Base-by-base conservation (phyloP, 2,888 invertebrate species). In the Hydropsyche betteni region DNA sequence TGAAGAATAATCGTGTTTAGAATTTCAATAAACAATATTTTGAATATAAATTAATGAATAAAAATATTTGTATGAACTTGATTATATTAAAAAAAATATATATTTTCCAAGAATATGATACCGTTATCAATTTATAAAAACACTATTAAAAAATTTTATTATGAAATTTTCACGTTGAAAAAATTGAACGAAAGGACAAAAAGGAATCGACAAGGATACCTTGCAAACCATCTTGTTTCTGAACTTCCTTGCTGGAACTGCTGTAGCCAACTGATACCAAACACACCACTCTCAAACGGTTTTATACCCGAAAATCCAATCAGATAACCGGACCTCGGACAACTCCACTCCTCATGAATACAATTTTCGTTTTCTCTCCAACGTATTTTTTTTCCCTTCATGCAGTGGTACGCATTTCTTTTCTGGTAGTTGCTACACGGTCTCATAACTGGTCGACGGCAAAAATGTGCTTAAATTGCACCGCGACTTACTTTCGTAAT, bases 231-330 rank as follows among this genome's bases (percentile, higher is more conserved):
- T 72, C 52, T 53, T 14, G 14, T 58, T 2, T 61, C 5, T 24
- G 61, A 61, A 33, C 33, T 61, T 5, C 7, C 6, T 33, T 24
- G 34, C 70, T 70, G 24, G 52, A 52, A 34, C 55, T 70, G 36
- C 53, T 33, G 14, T 33, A 52, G 7, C 55, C 70, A 24, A 72
- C 53, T 72, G 72, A 55, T 72, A 34, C 72, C 38, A 58, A 64
- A 72, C 44, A 4, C 70, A 53, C 53, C 53, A 8, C n/a, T 16
- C 70, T 36, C 53, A 24, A n/a, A 36, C 72, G 7, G 72, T 72
- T 72, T 72, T 72, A 72, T 72, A 72, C 58, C 50, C n/a, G 36
- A 58, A 12, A 8, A 4, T 36, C 52, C 10, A 33, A 24, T 72
- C 58, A 58, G 34, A 72, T 72, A 72, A 72, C 44, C 14, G n/a